Evolutionary conservation across 2,113 vertebrate genomes (phyloP).

Genomic region (Gallinago jamesoni): DNA sequence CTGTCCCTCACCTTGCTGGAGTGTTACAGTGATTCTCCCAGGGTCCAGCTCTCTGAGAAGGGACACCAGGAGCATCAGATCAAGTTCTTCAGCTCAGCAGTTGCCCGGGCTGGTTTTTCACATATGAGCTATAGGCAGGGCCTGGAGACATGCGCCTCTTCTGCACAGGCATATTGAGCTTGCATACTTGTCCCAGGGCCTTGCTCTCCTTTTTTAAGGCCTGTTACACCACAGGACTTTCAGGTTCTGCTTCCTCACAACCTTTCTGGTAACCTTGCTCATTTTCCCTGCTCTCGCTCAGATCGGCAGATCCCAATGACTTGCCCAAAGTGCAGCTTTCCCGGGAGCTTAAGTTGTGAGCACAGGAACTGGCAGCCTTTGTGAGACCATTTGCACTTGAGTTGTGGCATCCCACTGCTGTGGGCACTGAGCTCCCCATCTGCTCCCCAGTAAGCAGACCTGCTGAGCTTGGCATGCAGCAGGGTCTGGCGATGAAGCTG

Average conservation of each 20-base stretch:
- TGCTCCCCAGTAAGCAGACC: background rate
- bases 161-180: background rate
- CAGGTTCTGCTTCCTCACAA: background rate
- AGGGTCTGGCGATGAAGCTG: background rate
- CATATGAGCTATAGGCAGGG: background rate
- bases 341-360: background rate
- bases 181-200: background rate
- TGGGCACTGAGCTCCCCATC: background rate
- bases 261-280: background rate
- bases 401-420: background rate
- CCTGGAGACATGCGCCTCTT: background rate
- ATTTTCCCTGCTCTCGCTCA: background rate
- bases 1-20: background rate
- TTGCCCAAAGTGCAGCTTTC: background rate
- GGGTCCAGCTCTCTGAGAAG: background rate
- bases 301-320: background rate
- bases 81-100: background rate
- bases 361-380: background rate
- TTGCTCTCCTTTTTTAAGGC: background rate
- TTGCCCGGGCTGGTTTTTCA: background rate
- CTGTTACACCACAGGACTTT: background rate
- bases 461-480: background rate
- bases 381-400: background rate
- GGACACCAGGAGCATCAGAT: background rate
- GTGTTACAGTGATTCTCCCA: background rate